Evolutionary conservation across 1,140 invertebrate genomes (phyloP).

Genomic region (Chelonus insularis): DNA sequence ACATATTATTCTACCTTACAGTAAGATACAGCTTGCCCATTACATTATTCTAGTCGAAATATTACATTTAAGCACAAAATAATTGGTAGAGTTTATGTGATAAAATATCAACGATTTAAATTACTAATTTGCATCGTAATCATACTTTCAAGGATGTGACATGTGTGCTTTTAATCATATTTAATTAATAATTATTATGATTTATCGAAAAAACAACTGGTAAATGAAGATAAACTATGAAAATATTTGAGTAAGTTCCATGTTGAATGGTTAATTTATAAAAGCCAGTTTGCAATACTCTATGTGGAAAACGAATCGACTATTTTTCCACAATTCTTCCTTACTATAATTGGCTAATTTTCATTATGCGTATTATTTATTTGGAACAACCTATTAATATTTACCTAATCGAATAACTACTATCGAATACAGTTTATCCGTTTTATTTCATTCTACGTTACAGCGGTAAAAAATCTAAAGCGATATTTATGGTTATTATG

Average conservation of each 20-base stretch:
- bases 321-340: too few species aligned
- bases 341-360: too few species aligned
- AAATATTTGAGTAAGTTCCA: too few species aligned
- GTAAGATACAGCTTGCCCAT: conserved; percentile 58
- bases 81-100: conserved; percentile 57
- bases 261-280: too few species aligned
- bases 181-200: neutral
- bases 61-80: conserved; percentile 58
- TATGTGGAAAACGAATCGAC: too few species aligned
- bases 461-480: conserved; percentile 27
- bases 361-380: too few species aligned
- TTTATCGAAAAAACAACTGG: neutral
- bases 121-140: conserved; percentile 31
- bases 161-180: neutral
- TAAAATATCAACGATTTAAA: conserved; percentile 56
- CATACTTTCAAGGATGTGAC: conserved; percentile 18
- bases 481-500: conserved; percentile 4
- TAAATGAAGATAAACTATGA: neutral
- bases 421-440: too few species aligned
- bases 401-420: too few species aligned
- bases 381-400: too few species aligned
- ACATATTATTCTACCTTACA: conserved; percentile 58
- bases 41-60: conserved; percentile 45
- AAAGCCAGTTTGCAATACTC: too few species aligned
- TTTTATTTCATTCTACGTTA: conserved; percentile 1